phyloP scores from a whole-genome alignment of 2,113 vertebrate species.

The Nothoprocta perdicaria region DNA sequence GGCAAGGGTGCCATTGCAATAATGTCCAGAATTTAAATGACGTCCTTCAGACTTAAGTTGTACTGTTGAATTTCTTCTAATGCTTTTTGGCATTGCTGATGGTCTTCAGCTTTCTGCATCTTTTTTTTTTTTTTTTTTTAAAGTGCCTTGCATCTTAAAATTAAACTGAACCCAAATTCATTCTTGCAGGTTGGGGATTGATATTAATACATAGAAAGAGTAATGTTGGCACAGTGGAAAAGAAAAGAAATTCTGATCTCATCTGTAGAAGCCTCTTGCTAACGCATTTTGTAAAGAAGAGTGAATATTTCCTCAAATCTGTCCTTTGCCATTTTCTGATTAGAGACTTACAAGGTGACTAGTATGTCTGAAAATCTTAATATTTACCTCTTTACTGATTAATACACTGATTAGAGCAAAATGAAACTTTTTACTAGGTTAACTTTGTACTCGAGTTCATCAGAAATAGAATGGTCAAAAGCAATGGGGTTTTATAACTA shows the following conservation, averaged over 20 bases:
- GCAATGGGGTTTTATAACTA: not conserved
- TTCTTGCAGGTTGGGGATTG: not conserved
- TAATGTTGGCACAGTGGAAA: accelerated
- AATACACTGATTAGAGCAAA: not conserved
- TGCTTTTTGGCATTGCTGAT: not conserved
- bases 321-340: not conserved
- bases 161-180: not conserved
- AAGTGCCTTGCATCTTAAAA: not conserved
- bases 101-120: not conserved
- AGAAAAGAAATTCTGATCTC: not conserved
- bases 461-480: not conserved
- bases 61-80: not conserved
- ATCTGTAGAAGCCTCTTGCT: not conserved
- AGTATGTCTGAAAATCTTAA: accelerated
- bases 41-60: not conserved
- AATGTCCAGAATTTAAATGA: not conserved
- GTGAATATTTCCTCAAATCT: not conserved
- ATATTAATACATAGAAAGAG: not conserved
- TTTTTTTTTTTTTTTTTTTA: not conserved
- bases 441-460: not conserved
- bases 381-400: not conserved
- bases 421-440: not conserved
- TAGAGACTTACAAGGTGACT: not conserved
- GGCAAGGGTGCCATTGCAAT: conserved; percentile 30
- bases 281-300: not conserved